Evolutionary conservation across 1,140 invertebrate genomes (phyloP), one percentile per base, ranked within the genome.

Genomic region (Notospermus geniculatus): DNA sequence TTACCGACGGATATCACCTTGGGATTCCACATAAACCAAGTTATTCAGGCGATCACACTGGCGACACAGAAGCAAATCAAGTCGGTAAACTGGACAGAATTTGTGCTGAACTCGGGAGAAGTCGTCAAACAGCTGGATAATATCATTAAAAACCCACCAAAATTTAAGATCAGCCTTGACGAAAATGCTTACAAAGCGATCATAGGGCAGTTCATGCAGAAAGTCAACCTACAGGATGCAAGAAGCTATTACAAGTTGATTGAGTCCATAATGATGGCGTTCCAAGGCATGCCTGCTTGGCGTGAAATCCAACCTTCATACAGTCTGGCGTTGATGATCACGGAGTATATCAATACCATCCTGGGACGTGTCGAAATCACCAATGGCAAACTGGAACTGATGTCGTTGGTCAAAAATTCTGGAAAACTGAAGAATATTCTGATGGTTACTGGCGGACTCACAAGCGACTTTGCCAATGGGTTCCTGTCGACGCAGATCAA

Each of bases 211-310:
- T 50, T 50, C 25, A 50, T 50, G 46, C 4, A 50, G 25, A 50
- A 19, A 4, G n/a, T 50, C 19, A 50, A 50, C n/a, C n/a, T 50
- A 27, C 5, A 50, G n/a, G 46, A 50, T 50, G 9, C n/a, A n/a
- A 50, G n/a, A n/a, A 50, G 19, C 19, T 50, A 23, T 50, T n/a
- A 50, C n/a, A 19, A 19, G 46, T 50, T 50, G 46, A 50, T 50
- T 50, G 25, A 50, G 25, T 5, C n/a, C 9, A 23, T 50, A 9
- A 27, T 23, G n/a, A 27, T 9, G 4, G n/a, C 25, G 5, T n/a
- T 50, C 9, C n/a, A 50, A n/a, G 25, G 25, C 4, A 50, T 4
- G 4, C 4, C 5, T 9, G 9, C n/a, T 50, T 50, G 25, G 19
- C 4, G n/a, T 9, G 4, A 27, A 9, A 5, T 50, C 19, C 19